Percentiles rank a stretch among this genome's conserved stretches.
Evolutionary conservation across 2,797 vertebrate genomes (phyloP).

Genomic region (Tokudaia muenninki): DNA sequence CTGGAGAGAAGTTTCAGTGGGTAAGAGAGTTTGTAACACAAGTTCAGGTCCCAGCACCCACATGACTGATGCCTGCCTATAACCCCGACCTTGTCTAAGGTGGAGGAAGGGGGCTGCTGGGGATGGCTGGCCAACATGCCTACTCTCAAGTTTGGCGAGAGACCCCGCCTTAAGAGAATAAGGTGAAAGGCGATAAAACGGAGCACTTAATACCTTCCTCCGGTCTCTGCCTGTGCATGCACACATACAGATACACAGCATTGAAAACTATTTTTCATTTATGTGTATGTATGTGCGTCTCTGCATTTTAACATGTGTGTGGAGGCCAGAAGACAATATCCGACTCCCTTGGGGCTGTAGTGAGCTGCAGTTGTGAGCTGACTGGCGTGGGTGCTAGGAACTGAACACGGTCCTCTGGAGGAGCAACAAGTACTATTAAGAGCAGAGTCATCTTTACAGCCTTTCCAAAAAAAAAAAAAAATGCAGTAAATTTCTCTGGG

Average conservation of each 20-base stretch:
- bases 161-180: not conserved
- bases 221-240: not conserved
- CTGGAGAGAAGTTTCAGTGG: not conserved
- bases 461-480: no score
- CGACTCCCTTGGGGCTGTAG: not conserved
- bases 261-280: not conserved
- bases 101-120: not conserved
- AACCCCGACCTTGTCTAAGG: not conserved
- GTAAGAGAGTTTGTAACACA: not conserved
- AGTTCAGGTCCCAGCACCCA: not conserved
- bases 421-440: not conserved
- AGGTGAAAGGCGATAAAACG: not conserved
- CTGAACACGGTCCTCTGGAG: not conserved
- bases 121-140: not conserved
- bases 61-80: not conserved
- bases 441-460: not conserved
- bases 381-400: not conserved
- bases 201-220: not conserved
- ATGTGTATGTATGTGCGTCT: not conserved
- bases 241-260: not conserved
- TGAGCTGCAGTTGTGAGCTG: not conserved
- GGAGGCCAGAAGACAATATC: not conserved
- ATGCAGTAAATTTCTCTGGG: not conserved
- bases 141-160: not conserved
- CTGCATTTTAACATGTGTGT: not conserved